Conservation (phyloP, 2,888 invertebrate genomes). For the Galerucella pusilla region DNA sequence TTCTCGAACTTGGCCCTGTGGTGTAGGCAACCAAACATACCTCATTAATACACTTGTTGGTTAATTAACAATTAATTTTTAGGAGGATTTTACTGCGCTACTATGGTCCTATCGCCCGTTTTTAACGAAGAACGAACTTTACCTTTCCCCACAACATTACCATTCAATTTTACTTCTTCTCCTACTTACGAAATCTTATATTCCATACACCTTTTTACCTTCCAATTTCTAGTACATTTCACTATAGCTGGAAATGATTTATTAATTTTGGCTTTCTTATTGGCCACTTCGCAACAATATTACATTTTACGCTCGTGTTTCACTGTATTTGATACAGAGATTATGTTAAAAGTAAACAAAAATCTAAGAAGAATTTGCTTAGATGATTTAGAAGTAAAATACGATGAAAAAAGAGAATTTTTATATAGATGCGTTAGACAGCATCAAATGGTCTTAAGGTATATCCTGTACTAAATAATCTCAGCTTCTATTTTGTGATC, state of each 20-base stretch:
- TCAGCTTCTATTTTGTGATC: background rate
- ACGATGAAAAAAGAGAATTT: background rate
- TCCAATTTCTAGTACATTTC: background rate
- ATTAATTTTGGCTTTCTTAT: background rate
- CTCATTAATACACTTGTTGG: no score
- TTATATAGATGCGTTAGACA: background rate
- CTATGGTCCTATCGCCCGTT: background rate
- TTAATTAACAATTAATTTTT: background rate
- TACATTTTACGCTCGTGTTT: background rate
- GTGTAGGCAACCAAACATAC: no score
- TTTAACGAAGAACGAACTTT: background rate
- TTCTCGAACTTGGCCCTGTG: no score
- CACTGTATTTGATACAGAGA: background rate
- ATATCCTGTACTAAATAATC: background rate
- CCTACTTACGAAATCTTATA: background rate
- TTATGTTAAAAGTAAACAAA: background rate
- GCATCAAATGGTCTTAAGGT: background rate
- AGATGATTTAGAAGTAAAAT: background rate
- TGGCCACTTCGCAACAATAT: background rate
- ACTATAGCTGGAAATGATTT: background rate
- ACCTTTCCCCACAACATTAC: background rate
- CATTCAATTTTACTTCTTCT: background rate
- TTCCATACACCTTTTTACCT: background rate
- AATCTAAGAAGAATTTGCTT: background rate
- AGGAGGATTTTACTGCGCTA: background rate